phyloP scores from a whole-genome alignment of 2,888 invertebrate species.

The Eledona agricola region DNA sequence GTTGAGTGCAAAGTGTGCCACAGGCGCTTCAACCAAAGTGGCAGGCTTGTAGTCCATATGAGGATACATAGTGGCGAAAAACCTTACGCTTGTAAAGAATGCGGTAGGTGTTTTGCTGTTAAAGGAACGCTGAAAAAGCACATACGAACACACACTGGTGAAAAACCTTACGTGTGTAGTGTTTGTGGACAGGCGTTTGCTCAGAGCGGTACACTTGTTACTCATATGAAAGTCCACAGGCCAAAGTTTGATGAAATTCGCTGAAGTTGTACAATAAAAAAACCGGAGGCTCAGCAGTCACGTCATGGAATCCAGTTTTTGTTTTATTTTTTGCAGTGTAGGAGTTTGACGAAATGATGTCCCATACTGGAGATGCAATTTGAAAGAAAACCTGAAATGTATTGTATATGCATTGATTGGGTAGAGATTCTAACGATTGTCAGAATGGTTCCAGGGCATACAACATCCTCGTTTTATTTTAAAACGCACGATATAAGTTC shows the following conservation, averaged over 20 bases:
- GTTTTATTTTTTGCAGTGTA: too few relatives aligned
- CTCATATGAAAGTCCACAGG: constrained; percentile 55
- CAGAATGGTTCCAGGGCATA: too few relatives aligned
- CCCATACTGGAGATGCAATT: too few relatives aligned
- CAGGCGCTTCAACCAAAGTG: constrained; percentile 49
- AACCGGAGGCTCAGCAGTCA: too few relatives aligned
- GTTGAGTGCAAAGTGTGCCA: constrained; percentile 51
- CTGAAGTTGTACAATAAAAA: too few relatives aligned
- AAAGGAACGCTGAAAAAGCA: constrained; percentile 55
- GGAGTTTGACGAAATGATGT: too few relatives aligned
- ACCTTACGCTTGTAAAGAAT: constrained; percentile 52
- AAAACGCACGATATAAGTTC: too few relatives aligned
- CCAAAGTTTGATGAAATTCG: constrained; percentile 36
- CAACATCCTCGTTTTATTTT: too few relatives aligned
- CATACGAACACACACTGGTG: constrained; percentile 55
- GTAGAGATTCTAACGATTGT: too few relatives aligned
- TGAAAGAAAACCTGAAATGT: too few relatives aligned
- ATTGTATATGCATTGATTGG: too few relatives aligned
- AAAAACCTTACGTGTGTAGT: constrained; percentile 52
- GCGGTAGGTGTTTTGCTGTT: constrained; percentile 53
- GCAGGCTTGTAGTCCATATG: constrained; percentile 49
- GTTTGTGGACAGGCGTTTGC: constrained; percentile 54
- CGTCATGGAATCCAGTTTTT: too few relatives aligned
- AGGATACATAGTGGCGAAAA: constrained; percentile 51
- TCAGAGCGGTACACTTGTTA: constrained; percentile 51